Conservation (phyloP, 2,888 invertebrate species). For the Vandiemenella viatica region DNA sequence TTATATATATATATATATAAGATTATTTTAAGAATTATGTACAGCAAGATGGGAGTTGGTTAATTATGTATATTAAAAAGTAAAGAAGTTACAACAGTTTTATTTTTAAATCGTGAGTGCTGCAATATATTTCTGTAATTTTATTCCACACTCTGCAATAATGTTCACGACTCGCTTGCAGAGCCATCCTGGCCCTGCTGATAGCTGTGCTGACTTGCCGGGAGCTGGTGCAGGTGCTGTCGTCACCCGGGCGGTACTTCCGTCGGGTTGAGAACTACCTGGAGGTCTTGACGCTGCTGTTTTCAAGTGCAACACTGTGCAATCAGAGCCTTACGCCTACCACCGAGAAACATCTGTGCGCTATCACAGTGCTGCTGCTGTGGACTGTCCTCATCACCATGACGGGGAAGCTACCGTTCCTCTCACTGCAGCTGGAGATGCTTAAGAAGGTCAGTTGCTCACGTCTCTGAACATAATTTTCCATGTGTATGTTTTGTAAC, state of each 20-base stretch:
- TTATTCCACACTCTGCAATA: too few species aligned
- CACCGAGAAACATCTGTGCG: slow-evolving; percentile 45
- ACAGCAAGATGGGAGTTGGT: too few species aligned
- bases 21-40: too few species aligned
- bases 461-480: too few species aligned
- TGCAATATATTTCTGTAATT: too few species aligned
- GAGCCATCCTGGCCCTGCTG: slow-evolving; percentile 28
- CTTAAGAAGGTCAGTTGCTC: slow-evolving; percentile 62
- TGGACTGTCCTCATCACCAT: slow-evolving; percentile 62
- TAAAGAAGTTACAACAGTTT: too few species aligned
- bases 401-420: slow-evolving; percentile 61
- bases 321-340: neutral
- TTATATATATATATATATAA: too few species aligned
- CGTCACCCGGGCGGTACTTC: slow-evolving; percentile 52
- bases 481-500: too few species aligned
- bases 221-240: slow-evolving; percentile 54
- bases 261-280: slow-evolving; percentile 49
- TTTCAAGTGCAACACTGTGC: slow-evolving; percentile 38
- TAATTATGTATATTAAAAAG: too few species aligned
- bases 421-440: slow-evolving; percentile 73
- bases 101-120: too few species aligned
- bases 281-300: slow-evolving; percentile 49
- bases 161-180: too few species aligned
- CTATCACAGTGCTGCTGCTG: slow-evolving; percentile 55
- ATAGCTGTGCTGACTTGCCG: slow-evolving; percentile 44